These are phyloP conservation scores for Polydrusus cervinus DNA, from an alignment of 2,888 invertebrate genomes.

Conservation along the genomic window DNA sequence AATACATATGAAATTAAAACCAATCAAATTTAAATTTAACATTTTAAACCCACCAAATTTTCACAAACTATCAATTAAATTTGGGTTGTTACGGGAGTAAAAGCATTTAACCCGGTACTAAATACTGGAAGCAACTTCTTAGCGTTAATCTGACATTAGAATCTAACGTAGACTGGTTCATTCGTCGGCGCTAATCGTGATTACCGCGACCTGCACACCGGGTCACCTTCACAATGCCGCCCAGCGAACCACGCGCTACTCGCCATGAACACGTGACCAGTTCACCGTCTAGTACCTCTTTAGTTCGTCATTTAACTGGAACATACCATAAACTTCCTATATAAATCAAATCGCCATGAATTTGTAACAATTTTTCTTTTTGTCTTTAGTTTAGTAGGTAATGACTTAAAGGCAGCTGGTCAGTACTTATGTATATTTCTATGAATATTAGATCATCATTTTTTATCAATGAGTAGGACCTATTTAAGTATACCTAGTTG, in stretches of 20 bases:
- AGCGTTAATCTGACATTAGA: constrained; percentile 63
- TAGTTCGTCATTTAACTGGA: constrained; percentile 37
- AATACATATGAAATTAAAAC: no score
- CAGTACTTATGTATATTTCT: background rate
- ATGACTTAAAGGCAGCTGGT: background rate
- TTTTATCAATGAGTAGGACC: background rate
- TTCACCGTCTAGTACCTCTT: constrained; percentile 50
- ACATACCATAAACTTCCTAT: constrained; percentile 31
- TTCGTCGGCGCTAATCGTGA: constrained; percentile 66
- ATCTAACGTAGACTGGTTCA: constrained; percentile 65
- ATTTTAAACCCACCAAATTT: constrained; percentile 5
- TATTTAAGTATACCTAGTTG: background rate
- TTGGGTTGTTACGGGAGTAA: background rate
- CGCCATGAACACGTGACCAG: constrained; percentile 63
- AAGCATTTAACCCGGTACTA: constrained; percentile 12
- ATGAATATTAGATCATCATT: background rate
- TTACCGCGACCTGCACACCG: constrained; percentile 65
- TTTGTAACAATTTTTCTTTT: constrained; percentile 12
- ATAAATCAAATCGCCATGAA: constrained; percentile 30
- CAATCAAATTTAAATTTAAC: background rate
- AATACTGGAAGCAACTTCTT: constrained; percentile 57
- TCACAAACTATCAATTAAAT: background rate
- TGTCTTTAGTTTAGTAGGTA: background rate
- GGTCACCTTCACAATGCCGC: constrained; percentile 71
- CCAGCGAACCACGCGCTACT: constrained; percentile 63